Evolutionary conservation across 1,140 invertebrate species (phyloP).

Genomic region (Branchinecta lindahli): DNA sequence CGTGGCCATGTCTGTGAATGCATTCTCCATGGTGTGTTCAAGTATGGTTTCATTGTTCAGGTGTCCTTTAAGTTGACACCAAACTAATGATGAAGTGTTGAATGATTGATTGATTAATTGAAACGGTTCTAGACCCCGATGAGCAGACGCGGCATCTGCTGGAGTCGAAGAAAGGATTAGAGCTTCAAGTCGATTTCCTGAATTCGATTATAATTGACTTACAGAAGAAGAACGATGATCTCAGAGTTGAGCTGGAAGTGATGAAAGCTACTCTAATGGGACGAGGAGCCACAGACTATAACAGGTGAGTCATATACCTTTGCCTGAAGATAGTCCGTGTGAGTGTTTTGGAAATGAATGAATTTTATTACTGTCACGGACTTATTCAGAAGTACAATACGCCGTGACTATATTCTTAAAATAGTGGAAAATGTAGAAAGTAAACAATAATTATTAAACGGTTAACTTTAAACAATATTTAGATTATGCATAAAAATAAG

Average conservation of each 20-base stretch:
- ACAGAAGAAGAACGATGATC: slow-evolving; percentile 74
- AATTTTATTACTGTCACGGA: slow-evolving; percentile 12
- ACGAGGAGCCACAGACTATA: slow-evolving; percentile 41
- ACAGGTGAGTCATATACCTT: slow-evolving; percentile 20
- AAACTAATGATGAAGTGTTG: too few species aligned
- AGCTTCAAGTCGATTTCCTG: slow-evolving; percentile 71
- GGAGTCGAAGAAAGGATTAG: slow-evolving; percentile 46
- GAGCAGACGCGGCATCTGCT: slow-evolving; percentile 28
- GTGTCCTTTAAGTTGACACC: too few species aligned
- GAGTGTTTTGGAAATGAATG: slow-evolving; percentile 21
- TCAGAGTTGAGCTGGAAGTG: slow-evolving; percentile 57
- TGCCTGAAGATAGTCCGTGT: neutral
- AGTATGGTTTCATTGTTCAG: too few species aligned
- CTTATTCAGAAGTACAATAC: too few species aligned
- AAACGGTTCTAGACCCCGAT: slow-evolving; percentile 12
- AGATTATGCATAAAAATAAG: too few species aligned
- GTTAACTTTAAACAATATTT: too few species aligned
- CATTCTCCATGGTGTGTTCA: too few species aligned
- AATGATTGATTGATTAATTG: too few species aligned
- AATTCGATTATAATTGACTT: slow-evolving; percentile 93
- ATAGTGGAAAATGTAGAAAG: too few species aligned
- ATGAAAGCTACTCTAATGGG: slow-evolving; percentile 51
- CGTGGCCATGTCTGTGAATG: too few species aligned
- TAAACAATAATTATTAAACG: too few species aligned
- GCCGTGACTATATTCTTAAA: too few species aligned